Evolutionary conservation across 2,797 vertebrate species (phyloP), one percentile per base, ranked within the genome.

Genomic region (Eupleurogrammus muticus): DNA sequence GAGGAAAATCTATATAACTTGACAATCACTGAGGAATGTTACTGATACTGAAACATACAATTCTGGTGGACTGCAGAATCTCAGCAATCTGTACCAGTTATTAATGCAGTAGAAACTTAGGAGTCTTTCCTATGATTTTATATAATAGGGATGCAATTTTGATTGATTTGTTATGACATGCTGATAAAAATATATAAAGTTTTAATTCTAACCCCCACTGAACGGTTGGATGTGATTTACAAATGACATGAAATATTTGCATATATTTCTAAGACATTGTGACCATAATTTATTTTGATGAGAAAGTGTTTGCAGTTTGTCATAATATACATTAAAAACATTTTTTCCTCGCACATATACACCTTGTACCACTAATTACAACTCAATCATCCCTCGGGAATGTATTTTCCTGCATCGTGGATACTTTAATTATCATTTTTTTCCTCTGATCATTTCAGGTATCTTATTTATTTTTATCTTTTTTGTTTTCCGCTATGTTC

Each of bases 371-470:
- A 16, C n/a, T 66, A 34, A 73, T 72, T 66, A 70, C 3, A 20
- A 56, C 46, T 13, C 8, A 20, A 6, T n/a, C 10, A 1, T 67
- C 78, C 57, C 64, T 17, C 0, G 14, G 32, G 61, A n/a, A 55
- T 62, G 65, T 24, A 9, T 52, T 67, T 63, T 34, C 53, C 67
- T 70, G 38, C 54, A 35, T 46, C 4, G 46, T 62, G 47, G 59
- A 38, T 20, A 48, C 35, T 77, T 68, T 72, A 79, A 82, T 87
- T 75, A 77, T 65, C 72, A 68, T 80, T 76, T 80, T 74, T 67
- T 48, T 71, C 57, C 62, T 28, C 21, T 12, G 60, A 52, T 84
- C 63, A 73, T 77, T 75, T 62, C 60, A 53, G 21, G 24, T 24
- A 44, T 77, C 71, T 78, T 75, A 47, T 76, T 19, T 24, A n/a